Evolutionary conservation across 2,888 invertebrate species (phyloP), one percentile per base, ranked within the genome.

Genomic region (Arctia plantaginis): DNA sequence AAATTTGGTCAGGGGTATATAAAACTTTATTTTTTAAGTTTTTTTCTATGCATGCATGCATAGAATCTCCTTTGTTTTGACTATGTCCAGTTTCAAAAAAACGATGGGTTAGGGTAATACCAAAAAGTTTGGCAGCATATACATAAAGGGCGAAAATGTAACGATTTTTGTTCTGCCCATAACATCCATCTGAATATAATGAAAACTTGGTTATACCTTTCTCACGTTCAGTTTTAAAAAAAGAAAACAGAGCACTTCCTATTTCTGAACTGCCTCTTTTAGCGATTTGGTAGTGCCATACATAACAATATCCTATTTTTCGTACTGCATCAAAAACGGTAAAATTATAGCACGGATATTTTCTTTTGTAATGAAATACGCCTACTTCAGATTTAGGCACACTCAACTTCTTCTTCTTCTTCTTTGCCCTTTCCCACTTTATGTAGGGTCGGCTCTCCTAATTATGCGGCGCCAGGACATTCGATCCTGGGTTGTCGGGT

Each of bases 221-320:
- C n/a, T 75, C 62, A 3, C 64, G 30, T 74, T 71, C 74, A 67
- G 30, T 64, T 20, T 44, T 55, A n/a, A 10, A 69, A 59, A 44
- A 74, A 69, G 18, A 35, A 39, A 51, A 66, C 51, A 41, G 70
- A 66, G 27, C 13, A 33, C 39, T 70, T 27, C 64, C 82, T 41
- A 81, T 80, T 77, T 82, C 82, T 12, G 44, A 78, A 13, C 68
- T 70, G 33, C 80, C 82, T 72, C 78, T 76, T 77, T 81, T 82
- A n/a, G 77, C 82, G 27, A 80, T 76, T 39, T 74, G 69, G 6
- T n/a, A 55, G 68, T 85, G 83, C 83, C 82, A 86, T 59, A 82
- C 64, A 44, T 80, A 77, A 71, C 84, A 83, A 68, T 75, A 75
- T 33, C 83, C 71, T 39, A 18, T n/a, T 30, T 71, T 71, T 39